Conservation (phyloP, 2,113 vertebrate genomes). For the Catharus fuscescens region DNA sequence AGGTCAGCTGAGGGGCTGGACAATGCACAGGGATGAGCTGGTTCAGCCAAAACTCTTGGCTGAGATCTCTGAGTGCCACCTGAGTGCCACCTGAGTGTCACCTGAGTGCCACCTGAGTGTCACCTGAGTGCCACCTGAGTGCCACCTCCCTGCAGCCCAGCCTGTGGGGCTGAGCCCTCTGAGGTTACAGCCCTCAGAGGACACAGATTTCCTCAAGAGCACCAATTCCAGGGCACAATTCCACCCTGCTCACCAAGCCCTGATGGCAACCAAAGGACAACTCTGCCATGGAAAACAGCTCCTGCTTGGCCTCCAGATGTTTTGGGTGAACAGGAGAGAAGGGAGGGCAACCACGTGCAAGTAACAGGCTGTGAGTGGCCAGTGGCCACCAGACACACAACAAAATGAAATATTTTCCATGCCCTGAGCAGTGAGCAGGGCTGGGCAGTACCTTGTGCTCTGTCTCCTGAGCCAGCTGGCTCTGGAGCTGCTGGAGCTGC, state of each 20-base stretch:
- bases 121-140: fast-evolving
- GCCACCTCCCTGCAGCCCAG: not conserved
- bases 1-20: not conserved
- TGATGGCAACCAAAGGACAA: not conserved
- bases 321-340: constrained; percentile 32
- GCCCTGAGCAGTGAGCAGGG: not conserved
- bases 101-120: not conserved
- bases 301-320: constrained; percentile 22
- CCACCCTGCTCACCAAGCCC: not conserved
- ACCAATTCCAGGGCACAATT: not conserved
- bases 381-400: not conserved
- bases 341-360: constrained; percentile 8
- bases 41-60: not conserved
- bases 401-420: not conserved
- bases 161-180: not conserved
- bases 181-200: not conserved
- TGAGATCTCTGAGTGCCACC: fast-evolving
- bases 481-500: constrained; percentile 91
- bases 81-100: too few species aligned
- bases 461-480: constrained; percentile 88
- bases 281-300: not conserved
- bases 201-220: not conserved
- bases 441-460: constrained; percentile 89
- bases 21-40: not conserved
- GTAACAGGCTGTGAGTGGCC: constrained; percentile 43